A percentile compares a stretch with the other conserved stretches of the same genome.
Evolutionary conservation across 2,113 vertebrate genomes (phyloP).

Genomic region (Mustela nigripes): DNA sequence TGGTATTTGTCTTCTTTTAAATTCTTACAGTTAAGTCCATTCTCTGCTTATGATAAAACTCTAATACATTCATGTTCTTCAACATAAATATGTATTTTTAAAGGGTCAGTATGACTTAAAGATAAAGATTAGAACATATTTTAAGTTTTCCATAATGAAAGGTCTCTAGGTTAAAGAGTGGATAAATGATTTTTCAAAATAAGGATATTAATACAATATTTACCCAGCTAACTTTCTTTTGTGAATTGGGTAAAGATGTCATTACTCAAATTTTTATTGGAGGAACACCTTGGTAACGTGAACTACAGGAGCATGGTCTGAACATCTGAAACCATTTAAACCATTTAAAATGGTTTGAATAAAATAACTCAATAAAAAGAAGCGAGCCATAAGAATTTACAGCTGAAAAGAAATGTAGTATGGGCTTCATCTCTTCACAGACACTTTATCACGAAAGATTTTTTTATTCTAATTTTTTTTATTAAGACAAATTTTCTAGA

Average conservation of each 20-base stretch:
- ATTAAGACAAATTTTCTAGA: not conserved
- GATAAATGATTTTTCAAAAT: conserved; percentile 48
- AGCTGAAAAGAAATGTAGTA: conserved; percentile 39
- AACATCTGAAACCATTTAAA: not conserved
- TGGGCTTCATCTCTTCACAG: not conserved
- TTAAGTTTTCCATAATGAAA: conserved; percentile 46
- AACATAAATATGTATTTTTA: conserved; percentile 21
- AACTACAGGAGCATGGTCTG: not conserved
- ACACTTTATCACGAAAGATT: not conserved
- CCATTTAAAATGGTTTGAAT: conserved; percentile 19
- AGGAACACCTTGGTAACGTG: not conserved
- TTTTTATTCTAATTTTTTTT: not conserved
- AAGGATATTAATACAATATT: conserved; percentile 39
- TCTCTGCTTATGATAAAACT: not conserved
- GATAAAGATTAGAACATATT: not conserved
- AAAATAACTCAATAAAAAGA: not conserved
- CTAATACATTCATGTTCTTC: not conserved
- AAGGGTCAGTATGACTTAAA: conserved; percentile 3
- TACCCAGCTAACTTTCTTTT: not conserved
- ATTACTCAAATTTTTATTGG: not conserved
- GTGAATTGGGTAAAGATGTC: not conserved
- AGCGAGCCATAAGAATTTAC: not conserved
- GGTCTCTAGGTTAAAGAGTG: not conserved
- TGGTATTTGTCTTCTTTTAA: not conserved
- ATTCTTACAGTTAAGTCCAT: not conserved